Evolutionary conservation across 1,140 invertebrate species (phyloP).

Genomic region (Drosophila lacteicornis): DNA sequence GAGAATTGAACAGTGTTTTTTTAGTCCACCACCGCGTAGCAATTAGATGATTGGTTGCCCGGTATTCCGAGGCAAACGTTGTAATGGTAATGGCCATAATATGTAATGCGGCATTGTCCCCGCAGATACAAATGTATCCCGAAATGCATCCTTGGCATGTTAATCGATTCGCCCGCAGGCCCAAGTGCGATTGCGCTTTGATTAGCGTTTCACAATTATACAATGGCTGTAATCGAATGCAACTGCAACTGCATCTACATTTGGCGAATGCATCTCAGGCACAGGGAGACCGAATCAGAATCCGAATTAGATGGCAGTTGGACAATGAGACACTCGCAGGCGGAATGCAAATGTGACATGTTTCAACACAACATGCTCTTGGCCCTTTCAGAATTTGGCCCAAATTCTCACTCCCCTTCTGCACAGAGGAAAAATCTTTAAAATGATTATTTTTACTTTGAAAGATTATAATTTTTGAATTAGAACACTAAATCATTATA

Average conservation of each 20-base stretch:
- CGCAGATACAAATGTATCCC: constrained; percentile 32
- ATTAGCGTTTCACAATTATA: constrained; percentile 54
- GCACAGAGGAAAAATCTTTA: background rate
- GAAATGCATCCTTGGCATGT: constrained; percentile 39
- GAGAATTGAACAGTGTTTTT: constrained; percentile 1
- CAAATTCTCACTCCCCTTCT: background rate
- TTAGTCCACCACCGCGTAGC: background rate
- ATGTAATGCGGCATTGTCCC: constrained; percentile 16
- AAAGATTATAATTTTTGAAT: too few relatives aligned
- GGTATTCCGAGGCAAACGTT: background rate
- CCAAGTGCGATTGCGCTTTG: constrained; percentile 44
- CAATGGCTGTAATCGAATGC: constrained; percentile 45
- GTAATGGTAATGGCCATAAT: constrained; percentile 50
- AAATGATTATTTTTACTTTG: too few relatives aligned
- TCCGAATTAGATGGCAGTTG: constrained; percentile 44
- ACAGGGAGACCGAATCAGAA: constrained; percentile 1
- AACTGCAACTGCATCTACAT: constrained; percentile 13
- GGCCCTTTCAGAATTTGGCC: constrained; percentile 1
- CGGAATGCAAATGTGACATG: constrained; percentile 46
- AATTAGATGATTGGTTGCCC: constrained; percentile 2
- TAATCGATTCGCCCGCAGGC: constrained; percentile 47
- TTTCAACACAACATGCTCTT: constrained; percentile 15
- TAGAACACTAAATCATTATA: too few relatives aligned
- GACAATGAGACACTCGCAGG: constrained; percentile 27
- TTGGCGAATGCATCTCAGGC: constrained; percentile 17